Evolutionary conservation across 2,888 invertebrate species (phyloP).

Genomic region (Caenorhabditis virilis): DNA sequence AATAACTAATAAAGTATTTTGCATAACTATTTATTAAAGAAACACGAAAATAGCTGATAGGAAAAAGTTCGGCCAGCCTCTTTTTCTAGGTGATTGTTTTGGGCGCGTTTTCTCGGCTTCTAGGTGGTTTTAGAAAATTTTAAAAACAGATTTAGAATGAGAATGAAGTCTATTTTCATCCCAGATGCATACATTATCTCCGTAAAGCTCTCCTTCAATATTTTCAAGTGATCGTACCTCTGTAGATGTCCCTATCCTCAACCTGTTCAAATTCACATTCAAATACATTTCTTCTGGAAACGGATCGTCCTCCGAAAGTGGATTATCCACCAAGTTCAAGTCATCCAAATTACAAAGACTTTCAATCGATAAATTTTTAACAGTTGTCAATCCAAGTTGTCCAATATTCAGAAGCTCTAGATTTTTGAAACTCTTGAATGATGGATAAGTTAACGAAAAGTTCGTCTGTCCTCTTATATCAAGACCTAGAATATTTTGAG

Average conservation of each 20-base stretch:
- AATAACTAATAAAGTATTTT: too few species aligned
- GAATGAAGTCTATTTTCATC: too few species aligned
- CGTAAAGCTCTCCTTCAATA: too few species aligned
- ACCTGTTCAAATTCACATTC: slow-evolving; percentile 12
- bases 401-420: slow-evolving; percentile 24
- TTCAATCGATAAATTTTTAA: slow-evolving; percentile 15
- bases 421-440: slow-evolving; percentile 8
- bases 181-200: too few species aligned
- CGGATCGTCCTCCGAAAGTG: slow-evolving; percentile 10
- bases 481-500: slow-evolving; percentile 9
- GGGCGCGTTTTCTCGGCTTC: too few species aligned
- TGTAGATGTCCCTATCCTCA: slow-evolving; percentile 15
- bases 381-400: slow-evolving; percentile 11
- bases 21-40: too few species aligned
- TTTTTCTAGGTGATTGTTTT: too few species aligned
- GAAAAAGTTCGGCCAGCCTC: too few species aligned
- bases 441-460: slow-evolving; percentile 4
- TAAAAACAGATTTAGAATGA: too few species aligned
- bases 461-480: slow-evolving; percentile 27
- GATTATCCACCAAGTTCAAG: slow-evolving; percentile 14
- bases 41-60: too few species aligned
- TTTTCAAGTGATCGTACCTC: too few species aligned
- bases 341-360: slow-evolving; percentile 13
- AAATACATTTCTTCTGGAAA: slow-evolving; percentile 13
- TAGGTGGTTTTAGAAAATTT: too few species aligned